phyloP scores from a whole-genome alignment of 2,797 vertebrate species.

The Hemibagrus guttatus region DNA sequence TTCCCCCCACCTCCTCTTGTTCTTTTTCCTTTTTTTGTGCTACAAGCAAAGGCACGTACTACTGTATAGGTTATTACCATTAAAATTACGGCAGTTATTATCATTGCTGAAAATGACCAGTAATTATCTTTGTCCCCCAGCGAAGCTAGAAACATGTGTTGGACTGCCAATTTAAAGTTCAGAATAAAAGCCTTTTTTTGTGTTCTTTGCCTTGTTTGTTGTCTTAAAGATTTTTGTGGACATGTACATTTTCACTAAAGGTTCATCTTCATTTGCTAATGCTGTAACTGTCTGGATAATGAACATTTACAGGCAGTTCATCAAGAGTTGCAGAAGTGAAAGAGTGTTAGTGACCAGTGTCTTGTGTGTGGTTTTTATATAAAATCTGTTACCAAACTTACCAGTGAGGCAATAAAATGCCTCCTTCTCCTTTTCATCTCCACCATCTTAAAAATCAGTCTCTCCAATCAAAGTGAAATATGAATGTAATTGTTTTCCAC shows the following conservation, averaged over 20 bases:
- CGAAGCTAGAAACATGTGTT: slow-evolving; percentile 80
- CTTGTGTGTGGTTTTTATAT: no score
- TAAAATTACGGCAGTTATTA: slow-evolving; percentile 60
- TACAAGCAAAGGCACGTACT: slow-evolving; percentile 75
- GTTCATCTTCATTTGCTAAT: no score
- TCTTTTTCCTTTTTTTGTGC: slow-evolving; percentile 65
- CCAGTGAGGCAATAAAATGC: not conserved
- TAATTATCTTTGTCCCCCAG: slow-evolving; percentile 63
- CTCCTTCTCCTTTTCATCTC: no score
- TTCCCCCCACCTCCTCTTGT: no score
- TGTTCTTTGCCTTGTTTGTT: slow-evolving; percentile 57
- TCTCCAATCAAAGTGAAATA: not conserved
- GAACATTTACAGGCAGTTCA: not conserved
- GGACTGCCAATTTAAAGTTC: slow-evolving; percentile 82
- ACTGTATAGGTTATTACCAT: slow-evolving; percentile 77
- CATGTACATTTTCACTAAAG: not conserved
- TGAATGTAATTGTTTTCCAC: not conserved
- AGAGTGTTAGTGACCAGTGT: not conserved
- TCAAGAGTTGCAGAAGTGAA: not conserved
- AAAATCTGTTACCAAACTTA: no score
- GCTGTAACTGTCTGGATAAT: not conserved
- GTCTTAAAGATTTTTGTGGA: not conserved
- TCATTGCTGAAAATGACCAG: slow-evolving; percentile 68
- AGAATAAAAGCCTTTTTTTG: slow-evolving; percentile 81
- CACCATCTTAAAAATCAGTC: not conserved